These are phyloP conservation scores for Drosophila nr. perissopoda DNA, from an alignment of 2,888 invertebrate genomes.

Conservation along the genomic window DNA sequence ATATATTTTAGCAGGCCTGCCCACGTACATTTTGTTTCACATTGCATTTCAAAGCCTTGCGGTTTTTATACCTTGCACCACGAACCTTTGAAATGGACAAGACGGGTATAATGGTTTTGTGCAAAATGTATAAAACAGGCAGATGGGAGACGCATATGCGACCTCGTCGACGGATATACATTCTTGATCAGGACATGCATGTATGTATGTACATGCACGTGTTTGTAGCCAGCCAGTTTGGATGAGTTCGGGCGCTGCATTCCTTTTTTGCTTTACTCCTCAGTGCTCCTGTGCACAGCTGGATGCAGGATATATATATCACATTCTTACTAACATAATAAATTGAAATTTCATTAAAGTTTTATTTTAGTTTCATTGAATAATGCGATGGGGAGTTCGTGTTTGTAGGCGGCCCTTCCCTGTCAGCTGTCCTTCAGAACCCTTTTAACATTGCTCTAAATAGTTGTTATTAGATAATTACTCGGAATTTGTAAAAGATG, in stretches of 20 bases:
- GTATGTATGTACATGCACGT: no score
- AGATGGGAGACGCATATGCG: not conserved
- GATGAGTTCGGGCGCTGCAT: no score
- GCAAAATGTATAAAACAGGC: not conserved
- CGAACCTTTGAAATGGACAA: conserved; percentile 1
- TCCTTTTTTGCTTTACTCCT: no score
- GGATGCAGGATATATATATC: not conserved
- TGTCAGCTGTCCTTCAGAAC: not conserved
- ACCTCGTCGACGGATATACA: not conserved
- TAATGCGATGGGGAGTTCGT: not conserved
- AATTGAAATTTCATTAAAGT: not conserved
- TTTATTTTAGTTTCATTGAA: not conserved
- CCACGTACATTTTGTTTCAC: conserved; percentile 1
- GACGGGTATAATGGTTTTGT: not conserved
- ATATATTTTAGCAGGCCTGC: conserved; percentile 5
- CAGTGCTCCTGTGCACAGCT: no score
- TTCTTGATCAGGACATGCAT: not conserved
- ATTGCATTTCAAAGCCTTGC: conserved; percentile 26
- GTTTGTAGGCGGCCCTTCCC: not conserved
- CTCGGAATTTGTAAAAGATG: not conserved
- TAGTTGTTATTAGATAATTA: conserved; percentile 3
- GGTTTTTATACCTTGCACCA: not conserved
- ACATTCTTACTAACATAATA: not conserved
- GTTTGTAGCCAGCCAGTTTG: no score
- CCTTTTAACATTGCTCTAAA: not conserved